Conservation (phyloP, 37 sponge, comb jelly and placozoan genomes). For the Haliclona indistincta region DNA sequence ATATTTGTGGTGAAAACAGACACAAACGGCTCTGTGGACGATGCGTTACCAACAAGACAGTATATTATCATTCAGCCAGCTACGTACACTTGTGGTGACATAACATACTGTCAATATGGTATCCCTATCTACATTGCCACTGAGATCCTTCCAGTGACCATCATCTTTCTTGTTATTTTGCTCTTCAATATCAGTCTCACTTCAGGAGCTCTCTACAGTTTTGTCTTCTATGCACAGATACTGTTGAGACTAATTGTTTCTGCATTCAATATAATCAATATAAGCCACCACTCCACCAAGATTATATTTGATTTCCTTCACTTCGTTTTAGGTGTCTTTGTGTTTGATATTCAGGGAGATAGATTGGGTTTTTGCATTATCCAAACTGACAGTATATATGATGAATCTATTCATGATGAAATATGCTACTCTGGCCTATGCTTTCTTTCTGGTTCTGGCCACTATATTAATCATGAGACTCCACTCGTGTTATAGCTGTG, state of each 20-base stretch:
- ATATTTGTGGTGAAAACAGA: slow-evolving; percentile 9
- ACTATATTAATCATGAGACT: neutral
- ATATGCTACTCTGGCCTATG: slow-evolving; percentile 31
- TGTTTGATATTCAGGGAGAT: slow-evolving; percentile 4
- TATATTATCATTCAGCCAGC: slow-evolving; percentile 7
- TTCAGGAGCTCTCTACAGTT: slow-evolving; percentile 23
- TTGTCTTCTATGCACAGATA: slow-evolving; percentile 36
- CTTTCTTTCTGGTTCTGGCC: slow-evolving; percentile 9
- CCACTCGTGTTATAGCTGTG: neutral
- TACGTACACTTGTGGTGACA: neutral
- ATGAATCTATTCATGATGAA: slow-evolving; percentile 12
- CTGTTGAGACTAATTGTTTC: neutral
- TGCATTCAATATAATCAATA: neutral
- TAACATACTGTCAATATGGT: slow-evolving; percentile 21
- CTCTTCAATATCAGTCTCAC: slow-evolving; percentile 42
- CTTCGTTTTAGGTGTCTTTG: slow-evolving; percentile 10
- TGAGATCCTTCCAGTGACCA: slow-evolving; percentile 35
- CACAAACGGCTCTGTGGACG: slow-evolving; percentile 15
- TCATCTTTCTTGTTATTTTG: slow-evolving; percentile 32
- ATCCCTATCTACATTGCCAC: slow-evolving; percentile 27
- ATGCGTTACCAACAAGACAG: slow-evolving; percentile 19
- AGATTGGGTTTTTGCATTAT: slow-evolving; percentile 16
- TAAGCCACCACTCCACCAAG: neutral
- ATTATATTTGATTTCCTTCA: neutral
- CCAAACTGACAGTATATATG: slow-evolving; percentile 1